Evolutionary conservation across 2,888 invertebrate genomes (phyloP).

Genomic region (Caenorhabditis parvicauda): DNA sequence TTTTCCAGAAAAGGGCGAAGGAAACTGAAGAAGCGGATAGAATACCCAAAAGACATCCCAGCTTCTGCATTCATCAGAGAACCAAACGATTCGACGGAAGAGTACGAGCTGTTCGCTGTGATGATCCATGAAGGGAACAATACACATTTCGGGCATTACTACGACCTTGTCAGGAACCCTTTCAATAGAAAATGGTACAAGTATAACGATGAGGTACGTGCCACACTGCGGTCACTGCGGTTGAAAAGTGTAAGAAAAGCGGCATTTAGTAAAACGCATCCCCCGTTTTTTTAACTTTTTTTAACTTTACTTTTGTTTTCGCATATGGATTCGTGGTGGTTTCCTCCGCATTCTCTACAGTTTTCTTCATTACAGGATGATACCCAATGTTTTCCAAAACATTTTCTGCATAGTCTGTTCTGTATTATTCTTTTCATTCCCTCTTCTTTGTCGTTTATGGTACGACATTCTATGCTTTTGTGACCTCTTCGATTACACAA

Average conservation of each 20-base stretch:
- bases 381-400: too few relatives aligned
- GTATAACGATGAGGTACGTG: conserved; percentile 69
- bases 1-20: conserved; percentile 44
- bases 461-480: too few relatives aligned
- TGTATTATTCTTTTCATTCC: too few relatives aligned
- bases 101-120: conserved; percentile 71
- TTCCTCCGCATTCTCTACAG: too few relatives aligned
- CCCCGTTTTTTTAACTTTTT: too few relatives aligned
- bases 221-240: not conserved
- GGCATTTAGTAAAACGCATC: not conserved
- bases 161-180: conserved; percentile 68
- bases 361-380: too few relatives aligned
- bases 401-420: too few relatives aligned
- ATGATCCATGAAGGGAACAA: conserved; percentile 72
- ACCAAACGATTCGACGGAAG: conserved; percentile 1
- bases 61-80: conserved; percentile 6
- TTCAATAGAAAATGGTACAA: conserved; percentile 70
- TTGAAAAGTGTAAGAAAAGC: not conserved
- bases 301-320: not conserved
- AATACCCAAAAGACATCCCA: conserved; percentile 41
- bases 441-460: too few relatives aligned
- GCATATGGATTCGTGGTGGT: too few relatives aligned
- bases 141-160: conserved; percentile 74
- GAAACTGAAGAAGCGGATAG: conserved; percentile 48
- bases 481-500: too few relatives aligned